phyloP scores from a whole-genome alignment of 2,797 vertebrate genomes.

The Enteromius argenteus region DNA sequence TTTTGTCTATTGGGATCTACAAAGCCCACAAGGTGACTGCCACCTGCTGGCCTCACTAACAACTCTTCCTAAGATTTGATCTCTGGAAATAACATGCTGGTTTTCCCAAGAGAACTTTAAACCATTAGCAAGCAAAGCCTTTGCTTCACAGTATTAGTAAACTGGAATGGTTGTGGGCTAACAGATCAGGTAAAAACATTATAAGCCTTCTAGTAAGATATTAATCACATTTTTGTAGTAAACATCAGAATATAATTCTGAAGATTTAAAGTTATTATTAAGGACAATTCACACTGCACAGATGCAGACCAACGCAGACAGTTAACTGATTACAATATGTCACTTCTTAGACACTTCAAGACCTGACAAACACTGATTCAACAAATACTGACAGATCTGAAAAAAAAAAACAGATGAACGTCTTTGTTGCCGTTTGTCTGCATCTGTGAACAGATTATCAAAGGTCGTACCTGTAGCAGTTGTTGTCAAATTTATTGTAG shows the following conservation, averaged over 20 bases:
- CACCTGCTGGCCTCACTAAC: constrained; percentile 25
- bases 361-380: neutral
- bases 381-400: neutral
- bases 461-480: constrained; percentile 92
- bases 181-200: neutral
- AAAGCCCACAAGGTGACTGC: constrained; percentile 21
- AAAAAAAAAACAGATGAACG: neutral
- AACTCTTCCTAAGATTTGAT: neutral
- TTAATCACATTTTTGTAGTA: neutral
- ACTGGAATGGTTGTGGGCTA: neutral
- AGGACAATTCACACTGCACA: neutral
- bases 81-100: neutral
- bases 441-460: neutral
- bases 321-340: neutral
- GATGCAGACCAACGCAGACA: neutral
- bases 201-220: neutral
- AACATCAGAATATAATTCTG: neutral
- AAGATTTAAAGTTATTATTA: neutral
- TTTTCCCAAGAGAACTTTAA: constrained; percentile 10
- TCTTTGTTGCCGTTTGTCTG: neutral
- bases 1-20: neutral
- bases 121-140: neutral
- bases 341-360: neutral
- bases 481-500: constrained; percentile 99
- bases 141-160: neutral